phyloP scores from a whole-genome alignment of 2,888 invertebrate genomes.

The Oscheius sp. region DNA sequence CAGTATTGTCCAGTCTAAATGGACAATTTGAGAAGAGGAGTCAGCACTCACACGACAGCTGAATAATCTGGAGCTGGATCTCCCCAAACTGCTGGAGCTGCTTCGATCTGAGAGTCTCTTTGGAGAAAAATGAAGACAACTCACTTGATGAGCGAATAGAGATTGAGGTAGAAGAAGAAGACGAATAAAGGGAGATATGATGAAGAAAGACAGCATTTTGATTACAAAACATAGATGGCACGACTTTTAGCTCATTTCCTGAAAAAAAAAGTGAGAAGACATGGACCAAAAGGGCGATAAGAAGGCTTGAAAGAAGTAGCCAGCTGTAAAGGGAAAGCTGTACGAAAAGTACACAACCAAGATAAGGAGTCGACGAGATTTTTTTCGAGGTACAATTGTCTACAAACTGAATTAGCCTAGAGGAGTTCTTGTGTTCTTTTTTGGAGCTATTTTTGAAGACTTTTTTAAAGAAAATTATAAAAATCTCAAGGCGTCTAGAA shows the following conservation, averaged over 20 bases:
- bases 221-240: neutral
- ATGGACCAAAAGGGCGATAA: neutral
- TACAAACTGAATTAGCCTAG: no score
- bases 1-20: neutral
- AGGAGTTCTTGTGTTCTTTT: no score
- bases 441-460: no score
- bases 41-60: neutral
- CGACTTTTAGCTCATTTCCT: slow-evolving; percentile 12
- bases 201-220: slow-evolving; percentile 14
- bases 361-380: no score
- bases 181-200: slow-evolving; percentile 1
- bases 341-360: slow-evolving; percentile 13
- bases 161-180: no score
- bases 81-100: slow-evolving; percentile 65
- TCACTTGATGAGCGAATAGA: neutral
- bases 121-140: neutral
- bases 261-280: neutral
- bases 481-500: no score
- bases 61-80: slow-evolving; percentile 65
- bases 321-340: neutral
- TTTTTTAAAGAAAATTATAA: no score
- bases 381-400: no score
- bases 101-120: neutral
- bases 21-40: neutral
- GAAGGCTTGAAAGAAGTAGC: no score